Evolutionary conservation across 2,797 vertebrate genomes (phyloP), one percentile per base, ranked within the genome.

Genomic region (Pelochelys cantorii): DNA sequence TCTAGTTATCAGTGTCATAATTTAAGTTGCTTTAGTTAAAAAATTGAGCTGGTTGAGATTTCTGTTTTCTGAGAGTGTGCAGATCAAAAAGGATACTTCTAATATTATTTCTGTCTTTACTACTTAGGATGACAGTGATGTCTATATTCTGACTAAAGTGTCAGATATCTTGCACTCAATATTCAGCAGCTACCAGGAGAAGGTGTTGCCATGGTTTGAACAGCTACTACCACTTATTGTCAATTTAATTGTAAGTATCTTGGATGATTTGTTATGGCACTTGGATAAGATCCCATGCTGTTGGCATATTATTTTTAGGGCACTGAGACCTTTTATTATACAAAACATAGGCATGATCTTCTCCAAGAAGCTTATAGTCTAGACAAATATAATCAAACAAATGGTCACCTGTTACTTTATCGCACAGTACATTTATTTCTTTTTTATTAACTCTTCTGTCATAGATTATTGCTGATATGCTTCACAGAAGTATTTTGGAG

Each of bases 121-220:
- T 85, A 96, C 65, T 96, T 95, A 99, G 99, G 99, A 99, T 94
- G 99, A 99, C 95, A 99, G 99, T 37, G 99, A 99, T 2, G 98
- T 99, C 94, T 99, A 99, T 98, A 99, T 99, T 97, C 97, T 99
- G 96, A 99, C 99, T 94, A 99, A 99, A 98, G 99, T 99, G 94
- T 99, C 99, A 0, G 99, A 99, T 95, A 99, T 99, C 97, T 98
- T 99, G 97, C 99, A 99, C 97, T 99, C 99, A 0, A 98, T 99
- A 97, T 99, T 99, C 98, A 99, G 99, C 95, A 99, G 99, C 90
- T 99, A 99, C 94, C 99, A 99, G 95, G 99, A 99, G 96, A 99
- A 99, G 88, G 98, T 99, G 85, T 98, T 99, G 91, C 99, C 98
- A 0, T 99, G 99, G 99, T 99, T 99, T 95, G 99, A 99, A 91